These are phyloP conservation scores for Bacillus rossius DNA, from an alignment of 1,140 invertebrate genomes.

Conservation along the genomic window DNA sequence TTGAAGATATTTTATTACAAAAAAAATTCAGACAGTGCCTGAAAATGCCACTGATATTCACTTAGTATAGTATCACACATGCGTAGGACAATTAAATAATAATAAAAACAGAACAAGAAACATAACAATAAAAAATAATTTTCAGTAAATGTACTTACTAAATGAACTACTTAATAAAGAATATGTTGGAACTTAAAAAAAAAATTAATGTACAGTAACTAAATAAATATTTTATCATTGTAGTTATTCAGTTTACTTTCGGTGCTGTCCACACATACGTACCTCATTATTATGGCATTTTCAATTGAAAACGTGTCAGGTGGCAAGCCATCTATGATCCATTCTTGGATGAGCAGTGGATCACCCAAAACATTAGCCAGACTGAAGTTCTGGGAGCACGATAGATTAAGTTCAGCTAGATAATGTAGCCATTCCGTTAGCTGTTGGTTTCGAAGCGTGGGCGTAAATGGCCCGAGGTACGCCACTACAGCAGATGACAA, in stretches of 20 bases:
- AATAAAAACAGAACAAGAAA: too few species aligned
- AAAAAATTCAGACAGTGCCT: too few species aligned
- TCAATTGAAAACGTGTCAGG: slow-evolving; percentile 87
- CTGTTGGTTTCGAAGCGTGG: slow-evolving; percentile 62
- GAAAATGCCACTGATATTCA: too few species aligned
- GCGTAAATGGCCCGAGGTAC: slow-evolving; percentile 88
- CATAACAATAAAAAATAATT: too few species aligned
- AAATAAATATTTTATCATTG: neutral
- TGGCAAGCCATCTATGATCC: slow-evolving; percentile 89
- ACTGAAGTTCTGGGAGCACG: slow-evolving; percentile 70
- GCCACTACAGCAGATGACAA: slow-evolving; percentile 84
- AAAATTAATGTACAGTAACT: neutral
- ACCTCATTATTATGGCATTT: slow-evolving; percentile 87
- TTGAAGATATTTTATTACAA: too few species aligned
- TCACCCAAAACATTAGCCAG: slow-evolving; percentile 73
- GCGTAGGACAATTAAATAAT: too few species aligned
- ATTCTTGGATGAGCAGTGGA: slow-evolving; percentile 79
- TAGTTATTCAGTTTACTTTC: slow-evolving; percentile 11
- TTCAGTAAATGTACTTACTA: too few species aligned
- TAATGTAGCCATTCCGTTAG: slow-evolving; percentile 67
- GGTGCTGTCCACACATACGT: slow-evolving; percentile 28
- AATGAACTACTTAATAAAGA: too few species aligned
- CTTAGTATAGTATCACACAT: too few species aligned
- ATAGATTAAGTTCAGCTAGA: slow-evolving; percentile 59
- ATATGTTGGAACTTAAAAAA: too few species aligned